Base-by-base conservation (phyloP, 2,888 invertebrate genomes). In the Latrodectus elegans region DNA sequence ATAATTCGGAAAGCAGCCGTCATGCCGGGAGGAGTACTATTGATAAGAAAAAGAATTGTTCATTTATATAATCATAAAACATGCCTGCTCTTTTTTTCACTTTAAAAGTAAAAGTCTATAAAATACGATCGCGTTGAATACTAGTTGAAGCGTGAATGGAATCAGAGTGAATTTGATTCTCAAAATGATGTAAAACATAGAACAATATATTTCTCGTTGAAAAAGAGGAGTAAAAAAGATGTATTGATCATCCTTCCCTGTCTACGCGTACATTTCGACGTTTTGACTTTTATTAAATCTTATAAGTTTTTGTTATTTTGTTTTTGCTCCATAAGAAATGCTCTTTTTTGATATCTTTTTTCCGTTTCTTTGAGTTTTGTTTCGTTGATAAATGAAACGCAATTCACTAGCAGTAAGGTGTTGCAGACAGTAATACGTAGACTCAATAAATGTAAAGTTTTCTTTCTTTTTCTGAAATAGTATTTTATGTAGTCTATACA, bases 271-370 rank as follows among this genome's bases (percentile, higher is more conserved):
- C 38, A 38, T 73, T 81, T 67, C 52, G 73, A 74, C 73, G 67
- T 72, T 81, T 81, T 81, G 81, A 81, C 81, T 81, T 74, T 81
- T 81, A 81, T 81, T 81, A 81, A 81, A 81, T 81, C 72, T 81
- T 72, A 80, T 80, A 80, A 73, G 72, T 52, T 81, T 73, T 51
- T 73, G 73, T 51, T 51, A 64, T n/a, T 38, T 51, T 64, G 73
- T 53, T 22, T 72, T 67, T 55, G 22, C 38, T 75, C 74, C 26
- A 38, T 38, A 38, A 38, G 38, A 38, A 38, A 10, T 38, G 8
- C 15, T 70, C 51, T 65, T 14, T 73, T 74, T 55, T 4, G 51
- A 38, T 60, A 79, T 79, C 22, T 71, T 71, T 71, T 26, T 75
- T 75, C n/a, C 17, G 4, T 72, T 3, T n/a, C 72, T 68, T 22